These are phyloP conservation scores for Drosophila picticornis DNA, from an alignment of 2,888 invertebrate genomes.

Conservation along the genomic window DNA sequence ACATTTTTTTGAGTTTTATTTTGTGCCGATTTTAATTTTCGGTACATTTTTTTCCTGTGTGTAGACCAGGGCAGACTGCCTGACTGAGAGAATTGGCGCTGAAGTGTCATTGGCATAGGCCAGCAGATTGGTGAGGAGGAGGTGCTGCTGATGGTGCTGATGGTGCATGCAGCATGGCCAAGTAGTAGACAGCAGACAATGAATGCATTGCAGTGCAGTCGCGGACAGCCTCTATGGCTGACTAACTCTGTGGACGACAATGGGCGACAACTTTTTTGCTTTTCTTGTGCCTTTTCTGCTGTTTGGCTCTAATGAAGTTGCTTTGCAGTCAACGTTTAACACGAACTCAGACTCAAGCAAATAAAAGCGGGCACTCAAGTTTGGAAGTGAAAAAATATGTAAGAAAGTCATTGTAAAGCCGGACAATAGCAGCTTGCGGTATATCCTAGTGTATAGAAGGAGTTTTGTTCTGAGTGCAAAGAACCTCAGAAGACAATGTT, in stretches of 20 bases:
- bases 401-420: not conserved
- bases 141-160: slow-evolving; percentile 5
- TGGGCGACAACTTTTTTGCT: slow-evolving; percentile 38
- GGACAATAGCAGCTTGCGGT: not conserved
- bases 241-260: slow-evolving; percentile 62
- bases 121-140: slow-evolving; percentile 11
- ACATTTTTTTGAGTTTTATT: not conserved
- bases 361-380: slow-evolving; percentile 30
- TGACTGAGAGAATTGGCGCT: slow-evolving; percentile 32
- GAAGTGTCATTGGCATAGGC: slow-evolving; percentile 69
- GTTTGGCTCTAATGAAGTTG: slow-evolving; percentile 73
- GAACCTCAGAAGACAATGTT: too few species aligned
- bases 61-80: slow-evolving; percentile 45
- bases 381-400: not conserved
- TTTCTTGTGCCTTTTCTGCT: slow-evolving; percentile 19
- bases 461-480: not conserved
- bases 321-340: slow-evolving; percentile 31
- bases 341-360: slow-evolving; percentile 28
- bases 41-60: not conserved
- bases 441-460: not conserved
- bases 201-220: slow-evolving; percentile 35
- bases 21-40: not conserved
- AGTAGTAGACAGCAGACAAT: slow-evolving; percentile 39
- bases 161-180: slow-evolving; percentile 32
- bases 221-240: slow-evolving; percentile 42